These are phyloP conservation scores for Sphaeridia pumilis DNA, from an alignment of 2,888 invertebrate species.

Conservation along the genomic window DNA sequence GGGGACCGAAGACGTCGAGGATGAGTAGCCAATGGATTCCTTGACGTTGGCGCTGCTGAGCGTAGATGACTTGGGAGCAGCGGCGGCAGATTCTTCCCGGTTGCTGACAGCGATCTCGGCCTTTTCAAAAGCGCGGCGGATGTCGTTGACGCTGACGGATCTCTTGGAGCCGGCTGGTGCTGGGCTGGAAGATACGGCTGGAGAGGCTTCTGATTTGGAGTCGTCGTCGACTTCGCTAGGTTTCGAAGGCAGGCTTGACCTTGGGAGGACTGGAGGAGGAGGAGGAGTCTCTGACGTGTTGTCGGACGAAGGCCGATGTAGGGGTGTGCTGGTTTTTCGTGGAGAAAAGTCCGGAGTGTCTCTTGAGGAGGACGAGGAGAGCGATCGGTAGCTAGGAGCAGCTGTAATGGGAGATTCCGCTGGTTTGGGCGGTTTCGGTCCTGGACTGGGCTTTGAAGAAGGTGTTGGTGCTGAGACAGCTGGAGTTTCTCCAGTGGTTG, in stretches of 20 bases:
- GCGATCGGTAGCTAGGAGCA: background rate
- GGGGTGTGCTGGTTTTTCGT: background rate
- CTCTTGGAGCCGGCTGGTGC: constrained; percentile 29
- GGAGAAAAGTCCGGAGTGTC: constrained; percentile 8
- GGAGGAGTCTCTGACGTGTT: background rate
- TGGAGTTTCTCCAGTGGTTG: constrained; percentile 32
- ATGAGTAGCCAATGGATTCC: constrained; percentile 18
- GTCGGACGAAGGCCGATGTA: background rate
- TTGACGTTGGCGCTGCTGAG: constrained; percentile 17
- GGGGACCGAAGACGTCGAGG: no score
- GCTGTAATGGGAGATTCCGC: constrained; percentile 9
- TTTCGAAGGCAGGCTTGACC: background rate
- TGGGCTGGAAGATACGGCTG: background rate
- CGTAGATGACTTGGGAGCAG: no score
- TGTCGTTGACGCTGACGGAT: constrained; percentile 47
- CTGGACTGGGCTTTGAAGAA: background rate
- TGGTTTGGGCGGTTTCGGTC: background rate
- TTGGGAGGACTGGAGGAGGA: background rate
- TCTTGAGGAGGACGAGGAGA: background rate
- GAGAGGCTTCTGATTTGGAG: background rate
- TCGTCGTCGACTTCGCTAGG: no score
- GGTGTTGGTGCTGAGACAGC: constrained; percentile 20
- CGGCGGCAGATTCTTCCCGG: constrained; percentile 24
- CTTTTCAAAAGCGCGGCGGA: constrained; percentile 49
- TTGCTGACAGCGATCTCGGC: constrained; percentile 37